Evolutionary conservation across 2,797 vertebrate species (phyloP).

Genomic region (Hylomyscus alleni): DNA sequence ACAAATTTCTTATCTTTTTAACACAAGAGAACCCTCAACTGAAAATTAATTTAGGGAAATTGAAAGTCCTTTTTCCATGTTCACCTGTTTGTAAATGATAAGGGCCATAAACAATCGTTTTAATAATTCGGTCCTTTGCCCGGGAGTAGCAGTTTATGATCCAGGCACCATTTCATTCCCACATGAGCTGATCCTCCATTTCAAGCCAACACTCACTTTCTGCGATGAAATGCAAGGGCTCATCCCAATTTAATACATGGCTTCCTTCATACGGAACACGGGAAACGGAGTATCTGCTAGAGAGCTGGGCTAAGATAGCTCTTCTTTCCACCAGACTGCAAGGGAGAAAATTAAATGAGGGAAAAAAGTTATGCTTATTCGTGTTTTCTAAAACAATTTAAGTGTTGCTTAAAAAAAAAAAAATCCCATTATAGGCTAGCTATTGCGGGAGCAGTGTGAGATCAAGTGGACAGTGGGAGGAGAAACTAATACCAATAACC

Average conservation of each 20-base stretch:
- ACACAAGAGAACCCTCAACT: slow-evolving; percentile 84
- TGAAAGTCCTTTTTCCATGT: slow-evolving; percentile 82
- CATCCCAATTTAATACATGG: slow-evolving; percentile 87
- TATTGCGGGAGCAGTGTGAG: background rate
- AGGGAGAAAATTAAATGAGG: slow-evolving; percentile 64
- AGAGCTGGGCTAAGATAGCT: background rate
- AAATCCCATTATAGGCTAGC: background rate
- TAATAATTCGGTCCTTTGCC: slow-evolving; percentile 83
- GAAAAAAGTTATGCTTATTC: slow-evolving; percentile 24
- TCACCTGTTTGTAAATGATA: slow-evolving; percentile 89
- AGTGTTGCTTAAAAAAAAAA: background rate
- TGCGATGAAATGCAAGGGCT: slow-evolving; percentile 86
- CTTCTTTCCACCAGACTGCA: slow-evolving; percentile 46
- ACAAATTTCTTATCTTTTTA: slow-evolving; percentile 87
- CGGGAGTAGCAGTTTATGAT: slow-evolving; percentile 81
- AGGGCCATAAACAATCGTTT: slow-evolving; percentile 87
- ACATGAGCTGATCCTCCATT: slow-evolving; percentile 82
- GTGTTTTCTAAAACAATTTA: slow-evolving; percentile 56
- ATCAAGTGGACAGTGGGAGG: background rate
- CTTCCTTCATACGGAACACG: slow-evolving; percentile 83
- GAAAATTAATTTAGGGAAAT: slow-evolving; percentile 89
- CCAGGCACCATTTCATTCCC: slow-evolving; percentile 71
- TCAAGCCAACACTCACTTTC: slow-evolving; percentile 85
- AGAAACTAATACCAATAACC: background rate
- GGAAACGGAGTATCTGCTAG: slow-evolving; percentile 61